These are phyloP conservation scores for Xylota segnis DNA, from an alignment of 2,888 invertebrate species.

Conservation along the genomic window DNA sequence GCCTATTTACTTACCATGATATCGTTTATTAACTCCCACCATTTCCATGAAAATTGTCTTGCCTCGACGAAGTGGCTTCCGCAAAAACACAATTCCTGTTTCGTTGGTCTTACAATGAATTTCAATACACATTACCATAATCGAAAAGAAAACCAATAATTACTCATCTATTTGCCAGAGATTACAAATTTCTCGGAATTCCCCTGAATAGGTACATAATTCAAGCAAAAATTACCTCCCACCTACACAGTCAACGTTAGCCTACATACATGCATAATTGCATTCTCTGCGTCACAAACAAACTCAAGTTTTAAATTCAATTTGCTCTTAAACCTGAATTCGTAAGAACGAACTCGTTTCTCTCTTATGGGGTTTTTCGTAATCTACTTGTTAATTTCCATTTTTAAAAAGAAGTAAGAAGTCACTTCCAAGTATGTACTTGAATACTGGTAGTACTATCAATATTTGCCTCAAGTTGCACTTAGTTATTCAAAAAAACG, in stretches of 20 bases:
- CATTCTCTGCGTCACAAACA: not conserved
- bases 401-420: too few relatives aligned
- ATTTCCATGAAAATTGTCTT: too few relatives aligned
- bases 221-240: not conserved
- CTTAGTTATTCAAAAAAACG: not conserved
- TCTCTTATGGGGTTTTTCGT: not conserved
- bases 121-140: too few relatives aligned
- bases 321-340: not conserved
- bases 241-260: not conserved
- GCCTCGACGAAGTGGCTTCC: too few relatives aligned
- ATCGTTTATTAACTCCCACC: too few relatives aligned
- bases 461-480: not conserved
- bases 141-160: not conserved
- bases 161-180: not conserved
- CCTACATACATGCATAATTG: not conserved
- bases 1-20: too few relatives aligned
- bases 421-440: too few relatives aligned
- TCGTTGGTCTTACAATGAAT: too few relatives aligned
- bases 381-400: not conserved
- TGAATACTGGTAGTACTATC: not conserved
- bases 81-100: too few relatives aligned
- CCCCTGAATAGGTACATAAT: not conserved
- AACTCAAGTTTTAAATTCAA: not conserved
- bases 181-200: not conserved
- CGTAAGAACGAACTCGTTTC: not conserved